A percentile compares a stretch with the other conserved stretches of the same genome.
Conservation (phyloP, 2,113 vertebrate genomes). For the Bombycilla garrulus region DNA sequence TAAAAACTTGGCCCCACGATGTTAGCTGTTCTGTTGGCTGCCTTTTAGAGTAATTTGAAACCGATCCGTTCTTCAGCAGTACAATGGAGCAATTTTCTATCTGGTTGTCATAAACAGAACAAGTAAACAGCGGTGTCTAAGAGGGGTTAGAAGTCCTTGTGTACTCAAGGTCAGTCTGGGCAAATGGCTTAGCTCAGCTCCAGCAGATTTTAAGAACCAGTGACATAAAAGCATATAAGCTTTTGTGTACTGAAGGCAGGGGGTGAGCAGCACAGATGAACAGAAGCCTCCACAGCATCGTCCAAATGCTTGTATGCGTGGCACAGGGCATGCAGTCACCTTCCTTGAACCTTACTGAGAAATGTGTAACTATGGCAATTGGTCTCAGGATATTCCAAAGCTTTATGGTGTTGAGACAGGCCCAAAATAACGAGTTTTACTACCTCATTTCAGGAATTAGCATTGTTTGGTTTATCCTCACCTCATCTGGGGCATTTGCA, state of each 20-base stretch:
- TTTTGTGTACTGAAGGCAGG: not conserved
- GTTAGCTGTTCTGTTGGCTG: conserved; percentile 33
- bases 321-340: not conserved
- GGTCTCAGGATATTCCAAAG: not conserved
- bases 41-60: conserved; percentile 48
- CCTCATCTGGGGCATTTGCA: not conserved
- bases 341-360: not conserved
- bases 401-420: not conserved
- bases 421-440: not conserved
- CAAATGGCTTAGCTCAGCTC: not conserved
- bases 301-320: not conserved
- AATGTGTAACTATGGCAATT: not conserved
- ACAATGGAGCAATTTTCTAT: conserved; percentile 44
- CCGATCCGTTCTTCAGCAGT: not conserved
- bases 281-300: not conserved
- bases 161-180: not conserved
- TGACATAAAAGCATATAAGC: not conserved
- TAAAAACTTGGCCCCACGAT: not conserved
- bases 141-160: not conserved
- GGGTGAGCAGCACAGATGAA: not conserved
- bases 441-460: not conserved
- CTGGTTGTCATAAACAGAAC: conserved; percentile 40
- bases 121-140: conserved; percentile 22
- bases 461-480: not conserved
- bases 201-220: not conserved